These are phyloP conservation scores for Nomada lathburiana DNA, from an alignment of 2,888 invertebrate species.

Conservation along the genomic window DNA sequence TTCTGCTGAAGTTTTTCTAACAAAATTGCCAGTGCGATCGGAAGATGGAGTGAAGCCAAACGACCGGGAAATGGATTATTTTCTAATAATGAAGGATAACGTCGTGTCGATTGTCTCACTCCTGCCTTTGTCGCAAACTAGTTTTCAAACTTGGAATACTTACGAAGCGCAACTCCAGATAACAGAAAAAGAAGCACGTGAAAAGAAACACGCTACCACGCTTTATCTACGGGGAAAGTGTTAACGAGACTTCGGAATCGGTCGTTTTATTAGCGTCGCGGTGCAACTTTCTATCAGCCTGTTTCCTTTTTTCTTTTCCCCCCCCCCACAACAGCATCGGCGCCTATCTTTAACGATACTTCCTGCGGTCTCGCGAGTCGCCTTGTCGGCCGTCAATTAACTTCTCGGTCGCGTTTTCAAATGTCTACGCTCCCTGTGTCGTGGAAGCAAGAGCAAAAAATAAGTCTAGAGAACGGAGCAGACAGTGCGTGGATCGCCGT, in stretches of 20 bases:
- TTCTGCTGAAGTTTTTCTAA: too few relatives aligned
- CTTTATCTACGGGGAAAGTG: constrained; percentile 37
- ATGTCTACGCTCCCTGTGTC: constrained; percentile 8
- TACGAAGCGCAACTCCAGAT: background rate
- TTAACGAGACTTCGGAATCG: constrained; percentile 35
- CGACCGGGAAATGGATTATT: too few relatives aligned
- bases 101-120: background rate
- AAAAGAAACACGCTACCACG: background rate
- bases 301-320: constrained; percentile 48
- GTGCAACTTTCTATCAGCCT: constrained; percentile 43
- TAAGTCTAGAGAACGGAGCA: background rate
- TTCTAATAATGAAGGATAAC: too few relatives aligned
- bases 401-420: constrained; percentile 25
- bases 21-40: too few relatives aligned
- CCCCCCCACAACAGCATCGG: background rate
- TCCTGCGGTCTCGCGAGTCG: background rate
- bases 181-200: too few relatives aligned
- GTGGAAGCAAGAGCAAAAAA: background rate
- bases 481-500: constrained; percentile 36
- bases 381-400: constrained; percentile 50
- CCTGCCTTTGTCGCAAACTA: background rate
- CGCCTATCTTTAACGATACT: constrained; percentile 32
- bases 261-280: constrained; percentile 41
- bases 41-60: too few relatives aligned
- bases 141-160: background rate